Conservation (phyloP, 2,888 invertebrate species). For the Spisula solida region DNA sequence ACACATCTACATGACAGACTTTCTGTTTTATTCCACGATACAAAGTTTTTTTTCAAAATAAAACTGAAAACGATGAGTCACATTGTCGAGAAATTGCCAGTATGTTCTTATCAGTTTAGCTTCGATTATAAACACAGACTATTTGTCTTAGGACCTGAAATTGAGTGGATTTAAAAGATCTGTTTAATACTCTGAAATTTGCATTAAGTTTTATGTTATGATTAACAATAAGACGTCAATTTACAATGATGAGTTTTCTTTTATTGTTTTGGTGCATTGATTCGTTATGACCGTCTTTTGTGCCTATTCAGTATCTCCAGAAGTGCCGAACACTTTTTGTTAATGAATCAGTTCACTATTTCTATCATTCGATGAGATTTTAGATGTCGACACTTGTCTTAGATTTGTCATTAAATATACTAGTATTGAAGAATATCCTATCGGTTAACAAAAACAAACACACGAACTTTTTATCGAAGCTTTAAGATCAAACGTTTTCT, state of each 20-base stretch:
- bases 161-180: neutral
- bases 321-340: no score
- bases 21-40: neutral
- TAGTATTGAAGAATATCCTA: no score
- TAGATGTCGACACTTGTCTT: no score
- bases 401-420: no score
- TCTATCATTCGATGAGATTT: no score
- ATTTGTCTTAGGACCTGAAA: neutral
- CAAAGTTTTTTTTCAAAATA: neutral
- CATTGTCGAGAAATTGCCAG: neutral
- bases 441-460: no score
- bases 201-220: neutral
- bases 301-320: no score
- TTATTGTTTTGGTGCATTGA: neutral
- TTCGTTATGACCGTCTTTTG: neutral
- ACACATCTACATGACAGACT: neutral
- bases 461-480: no score
- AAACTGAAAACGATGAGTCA: neutral
- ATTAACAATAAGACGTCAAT: slow-evolving; percentile 21
- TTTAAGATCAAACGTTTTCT: no score
- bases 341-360: no score
- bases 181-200: neutral
- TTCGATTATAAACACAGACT: neutral
- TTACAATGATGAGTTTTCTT: neutral
- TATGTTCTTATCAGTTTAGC: neutral